These are phyloP conservation scores for Apotomis betuletana DNA, from an alignment of 2,888 invertebrate genomes.

Conservation along the genomic window DNA sequence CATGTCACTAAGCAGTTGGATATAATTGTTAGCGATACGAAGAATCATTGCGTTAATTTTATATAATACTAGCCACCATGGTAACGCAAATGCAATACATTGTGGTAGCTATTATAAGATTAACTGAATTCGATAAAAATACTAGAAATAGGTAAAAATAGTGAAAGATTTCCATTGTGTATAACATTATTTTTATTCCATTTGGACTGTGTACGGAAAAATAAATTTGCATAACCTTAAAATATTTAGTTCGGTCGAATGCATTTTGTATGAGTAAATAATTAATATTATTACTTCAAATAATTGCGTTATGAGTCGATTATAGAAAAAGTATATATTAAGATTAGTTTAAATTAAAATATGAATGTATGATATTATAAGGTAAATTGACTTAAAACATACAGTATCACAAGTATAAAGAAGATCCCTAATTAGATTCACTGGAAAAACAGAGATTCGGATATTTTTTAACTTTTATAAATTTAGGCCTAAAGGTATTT, in stretches of 20 bases:
- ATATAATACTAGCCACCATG: slow-evolving; percentile 52
- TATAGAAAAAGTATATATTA: background rate
- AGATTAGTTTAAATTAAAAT: background rate
- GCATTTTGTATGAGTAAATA: slow-evolving; percentile 10
- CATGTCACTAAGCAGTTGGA: slow-evolving; percentile 84
- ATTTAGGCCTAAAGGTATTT: slow-evolving; percentile 42
- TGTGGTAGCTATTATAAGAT: too few relatives aligned
- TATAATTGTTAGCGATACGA: slow-evolving; percentile 85
- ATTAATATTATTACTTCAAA: background rate
- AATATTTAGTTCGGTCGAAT: slow-evolving; percentile 21
- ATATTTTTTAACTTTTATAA: slow-evolving; percentile 43
- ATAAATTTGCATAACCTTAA: slow-evolving; percentile 49
- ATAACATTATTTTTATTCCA: slow-evolving; percentile 62
- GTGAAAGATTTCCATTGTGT: slow-evolving; percentile 38
- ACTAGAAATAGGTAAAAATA: background rate
- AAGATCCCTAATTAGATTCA: slow-evolving; percentile 39
- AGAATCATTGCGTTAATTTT: slow-evolving; percentile 78
- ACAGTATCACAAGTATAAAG: slow-evolving; percentile 46
- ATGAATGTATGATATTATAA: background rate
- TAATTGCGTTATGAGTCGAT: background rate
- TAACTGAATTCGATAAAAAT: background rate
- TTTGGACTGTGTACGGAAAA: slow-evolving; percentile 55
- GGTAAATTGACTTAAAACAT: slow-evolving; percentile 16
- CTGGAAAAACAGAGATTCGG: slow-evolving; percentile 36
- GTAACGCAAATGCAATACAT: too few relatives aligned